Base-by-base conservation (phyloP, 2,797 vertebrate genomes). In the Betta splendens region DNA sequence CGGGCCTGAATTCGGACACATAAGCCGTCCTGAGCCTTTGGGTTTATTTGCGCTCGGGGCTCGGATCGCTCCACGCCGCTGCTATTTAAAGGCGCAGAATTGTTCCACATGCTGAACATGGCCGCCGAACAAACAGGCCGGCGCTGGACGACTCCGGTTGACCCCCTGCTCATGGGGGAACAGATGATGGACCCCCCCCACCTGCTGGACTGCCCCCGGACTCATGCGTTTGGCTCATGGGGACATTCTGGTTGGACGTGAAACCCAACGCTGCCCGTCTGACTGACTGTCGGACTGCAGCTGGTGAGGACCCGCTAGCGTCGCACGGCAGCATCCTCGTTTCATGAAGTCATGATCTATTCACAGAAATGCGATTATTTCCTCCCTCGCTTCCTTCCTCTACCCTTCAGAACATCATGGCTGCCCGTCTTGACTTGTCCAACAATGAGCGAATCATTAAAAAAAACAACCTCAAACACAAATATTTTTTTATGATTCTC, bases 11-110 rank as follows among this genome's bases (percentile, higher is more conserved):
- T 77, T 71, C 78, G 66, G 72, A 74, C 51, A 45, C 36, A 77
- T 83, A 83, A 84, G 80, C 80, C 77, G 64, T 85, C 68, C 68
- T 82, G 85, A 87, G 81, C 60, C 75, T 71, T 56, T 23, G 7
- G 64, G 60, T 85, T 72, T 86, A 83, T 90, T 89, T 90, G 73
- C 60, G 71, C 62, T 43, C 47, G 40, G 54, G 55, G 72, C 58
- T 55, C 72, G 51, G 33, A 53, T 81, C 63, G 75, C 53, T 77
- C 77, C 33, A 42, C 72, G 33, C 69, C 2, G 45, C 50, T 63
- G 75, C 86, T 89, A 91, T 91, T 89, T 89, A 85, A 82, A 91
- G 84, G 48, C 56, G 48, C 57, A 79, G 83, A 84, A 86, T 83
- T 82, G 80, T 88, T 91, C 86, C 82, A 82, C 73, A 60, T 44